Evolutionary conservation across 2,113 vertebrate species (phyloP), one percentile per base, ranked within the genome.

Genomic region (Thalassoma bifasciatum): DNA sequence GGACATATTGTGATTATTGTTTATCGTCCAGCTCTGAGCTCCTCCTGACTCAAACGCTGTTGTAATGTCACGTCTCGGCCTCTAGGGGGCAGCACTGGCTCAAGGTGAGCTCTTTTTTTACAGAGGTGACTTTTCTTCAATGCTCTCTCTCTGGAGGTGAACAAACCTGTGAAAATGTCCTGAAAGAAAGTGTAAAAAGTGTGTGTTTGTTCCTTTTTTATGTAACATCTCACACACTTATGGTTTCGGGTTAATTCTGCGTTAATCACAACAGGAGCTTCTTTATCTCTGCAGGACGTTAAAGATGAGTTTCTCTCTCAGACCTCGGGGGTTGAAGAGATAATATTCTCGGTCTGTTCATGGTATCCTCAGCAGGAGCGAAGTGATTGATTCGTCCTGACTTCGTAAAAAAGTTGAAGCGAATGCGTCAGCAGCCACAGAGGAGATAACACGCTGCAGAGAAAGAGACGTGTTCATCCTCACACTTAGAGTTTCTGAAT

Each of bases 381-480:
- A 36, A 49, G 30, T 12, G 38, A 17, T 21, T 14, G 9, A 61
- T 61, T 64, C 67, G 52, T 24, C 53, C 23, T 1, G n/a, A 42
- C 24, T 38, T 51, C 36, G 36, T 44, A 49, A 57, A 23, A 53
- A 23, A 47, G 22, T 16, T 13, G 36, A 13, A 49, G 6, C 11
- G 12, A 57, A 17, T 51, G 42, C 13, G 60, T 57, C 66, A 77
- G 64, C 56, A 53, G 34, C 52, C 19, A 0, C 19, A 14, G 12
- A 42, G 54, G 34, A 38, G 37, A 44, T 6, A 36, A 51, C 47
- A 19, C 21, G 36, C 34, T 16, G 23, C 47, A 60, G 34, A 4
- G n/a, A 34, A 23, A 44, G n/a, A 16, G 59, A 59, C 58, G 21
- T 38, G 23, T 59, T 42, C 57, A 72, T 63, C 37, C 38, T 40